Evolutionary conservation across 2,888 invertebrate genomes (phyloP).

Genomic region (Gasteruption jaculator): DNA sequence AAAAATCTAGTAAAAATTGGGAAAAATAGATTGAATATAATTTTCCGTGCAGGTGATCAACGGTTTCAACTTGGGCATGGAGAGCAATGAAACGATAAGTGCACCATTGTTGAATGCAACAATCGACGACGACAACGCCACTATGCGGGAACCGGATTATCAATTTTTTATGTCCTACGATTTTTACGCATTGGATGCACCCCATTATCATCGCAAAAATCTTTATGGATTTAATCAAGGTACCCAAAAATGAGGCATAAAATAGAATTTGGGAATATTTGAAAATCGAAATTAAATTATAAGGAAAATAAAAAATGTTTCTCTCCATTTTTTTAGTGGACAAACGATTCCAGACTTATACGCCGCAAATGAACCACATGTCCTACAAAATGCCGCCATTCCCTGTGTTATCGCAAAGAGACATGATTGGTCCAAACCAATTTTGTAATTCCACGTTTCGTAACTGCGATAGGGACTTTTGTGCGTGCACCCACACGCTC

Average conservation of each 20-base stretch:
- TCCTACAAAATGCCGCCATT: constrained; percentile 44
- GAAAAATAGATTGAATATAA: no score
- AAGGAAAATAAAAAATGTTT: background rate
- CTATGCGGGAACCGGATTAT: constrained; percentile 66
- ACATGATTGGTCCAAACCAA: constrained; percentile 58
- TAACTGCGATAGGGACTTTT: constrained; percentile 43
- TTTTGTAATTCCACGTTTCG: constrained; percentile 80
- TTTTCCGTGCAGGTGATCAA: no score
- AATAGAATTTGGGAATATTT: no score
- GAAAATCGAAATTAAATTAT: constrained; percentile 10
- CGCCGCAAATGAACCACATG: constrained; percentile 50
- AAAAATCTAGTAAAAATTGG: no score
- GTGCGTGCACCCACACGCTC: constrained; percentile 47
- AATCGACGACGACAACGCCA: constrained; percentile 59
- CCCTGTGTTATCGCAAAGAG: constrained; percentile 48
- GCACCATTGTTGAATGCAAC: constrained; percentile 66
- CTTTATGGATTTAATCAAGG: constrained; percentile 73
- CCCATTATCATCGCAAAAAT: constrained; percentile 70
- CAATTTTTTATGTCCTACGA: constrained; percentile 84
- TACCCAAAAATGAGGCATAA: no score
- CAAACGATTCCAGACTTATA: no score
- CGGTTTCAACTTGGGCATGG: constrained; percentile 71
- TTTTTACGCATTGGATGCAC: constrained; percentile 80
- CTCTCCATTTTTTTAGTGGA: constrained; percentile 10
- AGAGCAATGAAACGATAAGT: constrained; percentile 59